Percentiles rank a stretch among this genome's conserved stretches.
These are phyloP conservation scores for Ditylenchus weischeri DNA, from an alignment of 2,888 invertebrate genomes.

Conservation along the genomic window DNA sequence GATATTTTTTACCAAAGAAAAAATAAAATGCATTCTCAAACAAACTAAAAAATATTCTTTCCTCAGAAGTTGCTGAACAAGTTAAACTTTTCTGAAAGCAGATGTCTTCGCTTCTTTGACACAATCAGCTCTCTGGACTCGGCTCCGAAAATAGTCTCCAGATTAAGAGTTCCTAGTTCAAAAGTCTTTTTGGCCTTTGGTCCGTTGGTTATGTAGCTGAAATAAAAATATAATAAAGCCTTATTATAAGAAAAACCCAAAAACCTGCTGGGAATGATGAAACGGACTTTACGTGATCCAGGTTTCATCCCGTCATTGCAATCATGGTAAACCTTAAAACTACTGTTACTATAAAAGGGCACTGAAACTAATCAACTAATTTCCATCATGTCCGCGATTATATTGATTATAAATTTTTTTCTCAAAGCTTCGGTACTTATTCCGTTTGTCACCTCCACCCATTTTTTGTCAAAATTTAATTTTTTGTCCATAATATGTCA, in stretches of 20 bases:
- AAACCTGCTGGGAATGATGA: conserved; percentile 27
- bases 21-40: too few relatives aligned
- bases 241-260: conserved; percentile 12
- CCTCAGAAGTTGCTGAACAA: conserved; percentile 7
- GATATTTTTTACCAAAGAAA: too few relatives aligned
- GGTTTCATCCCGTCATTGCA: conserved; percentile 54
- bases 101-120: conserved; percentile 21
- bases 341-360: neutral
- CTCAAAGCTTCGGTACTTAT: too few relatives aligned
- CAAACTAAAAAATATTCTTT: too few relatives aligned
- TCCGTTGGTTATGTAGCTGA: conserved; percentile 16
- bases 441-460: too few relatives aligned
- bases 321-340: conserved; percentile 51
- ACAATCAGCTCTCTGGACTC: conserved; percentile 51
- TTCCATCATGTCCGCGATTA: too few relatives aligned
- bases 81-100: conserved; percentile 6
- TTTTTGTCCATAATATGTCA: too few relatives aligned
- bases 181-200: conserved; percentile 23
- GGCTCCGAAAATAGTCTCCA: conserved; percentile 53
- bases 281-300: conserved; percentile 30
- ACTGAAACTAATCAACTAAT: too few relatives aligned
- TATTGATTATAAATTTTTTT: too few relatives aligned
- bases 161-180: conserved; percentile 39
- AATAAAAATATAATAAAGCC: neutral
- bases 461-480: too few relatives aligned